Percentiles rank a stretch among this genome's conserved stretches.
Evolutionary conservation across 2,113 vertebrate species (phyloP).

Genomic region (Reinhardtius hippoglossoides): DNA sequence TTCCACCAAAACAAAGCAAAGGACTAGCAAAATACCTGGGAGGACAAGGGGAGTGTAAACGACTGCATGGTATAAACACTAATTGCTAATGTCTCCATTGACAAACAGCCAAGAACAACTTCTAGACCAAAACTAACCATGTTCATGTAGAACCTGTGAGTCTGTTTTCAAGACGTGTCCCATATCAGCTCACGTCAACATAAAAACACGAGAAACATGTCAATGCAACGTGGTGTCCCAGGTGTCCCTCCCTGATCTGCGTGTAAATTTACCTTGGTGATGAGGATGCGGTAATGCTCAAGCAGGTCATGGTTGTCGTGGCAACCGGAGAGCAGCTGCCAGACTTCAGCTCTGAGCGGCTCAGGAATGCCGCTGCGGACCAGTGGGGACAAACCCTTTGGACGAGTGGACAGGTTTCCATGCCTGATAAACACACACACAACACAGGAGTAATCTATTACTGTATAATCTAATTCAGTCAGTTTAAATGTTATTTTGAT

Average conservation of each 20-base stretch:
- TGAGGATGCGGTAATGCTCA: conserved; percentile 94
- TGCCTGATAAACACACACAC: conserved; percentile 84
- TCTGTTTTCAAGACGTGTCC: neutral
- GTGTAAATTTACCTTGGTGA: conserved; percentile 89
- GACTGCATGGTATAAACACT: too few species aligned
- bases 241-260: neutral
- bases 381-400: conserved; percentile 89
- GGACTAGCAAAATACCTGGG: too few species aligned
- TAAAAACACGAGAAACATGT: neutral
- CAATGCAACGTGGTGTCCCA: neutral
- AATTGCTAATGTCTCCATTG: neutral
- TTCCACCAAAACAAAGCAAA: too few species aligned
- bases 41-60: too few species aligned
- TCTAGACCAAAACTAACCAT: neutral
- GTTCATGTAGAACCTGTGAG: neutral
- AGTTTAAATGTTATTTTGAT: conserved; percentile 3
- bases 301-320: conserved; percentile 93
- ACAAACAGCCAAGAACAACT: neutral
- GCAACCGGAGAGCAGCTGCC: conserved; percentile 95
- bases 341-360: conserved; percentile 95
- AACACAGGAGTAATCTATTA: too few species aligned
- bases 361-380: conserved; percentile 94
- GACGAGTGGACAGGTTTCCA: conserved; percentile 90
- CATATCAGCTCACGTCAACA: neutral
- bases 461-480: conserved; percentile 12